phyloP scores from a whole-genome alignment of 2,113 vertebrate genomes.

The Macquaria australasica region DNA sequence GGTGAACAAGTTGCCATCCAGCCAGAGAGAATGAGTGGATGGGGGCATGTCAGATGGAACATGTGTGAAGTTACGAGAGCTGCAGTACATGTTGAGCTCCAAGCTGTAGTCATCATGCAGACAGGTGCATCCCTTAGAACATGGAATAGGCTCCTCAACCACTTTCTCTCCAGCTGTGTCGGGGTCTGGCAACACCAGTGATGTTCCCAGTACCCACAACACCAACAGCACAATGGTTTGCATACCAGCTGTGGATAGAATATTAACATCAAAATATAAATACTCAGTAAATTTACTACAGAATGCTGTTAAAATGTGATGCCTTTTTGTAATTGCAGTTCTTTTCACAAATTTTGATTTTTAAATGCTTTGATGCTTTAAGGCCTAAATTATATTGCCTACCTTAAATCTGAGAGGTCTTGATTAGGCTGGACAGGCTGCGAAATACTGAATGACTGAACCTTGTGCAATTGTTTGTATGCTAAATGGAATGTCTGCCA shows the following conservation, averaged over 20 bases:
- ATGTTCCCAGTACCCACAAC: conserved; percentile 79
- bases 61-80: conserved; percentile 86
- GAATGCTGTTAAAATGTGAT: background rate
- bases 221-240: conserved; percentile 74
- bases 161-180: conserved; percentile 68
- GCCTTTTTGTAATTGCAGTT: background rate
- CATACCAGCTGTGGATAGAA: conserved; percentile 77
- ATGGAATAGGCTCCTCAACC: conserved; percentile 75
- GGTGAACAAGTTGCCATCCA: conserved; percentile 92
- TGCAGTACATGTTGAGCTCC: conserved; percentile 94
- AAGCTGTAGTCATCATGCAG: conserved; percentile 86
- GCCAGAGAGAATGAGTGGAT: conserved; percentile 88
- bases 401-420: conserved; percentile 75
- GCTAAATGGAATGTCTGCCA: conserved; percentile 67
- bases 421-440: conserved; percentile 53
- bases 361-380: background rate
- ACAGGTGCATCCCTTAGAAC: conserved; percentile 89
- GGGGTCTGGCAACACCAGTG: conserved; percentile 74
- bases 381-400: conserved; percentile 32
- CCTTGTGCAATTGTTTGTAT: conserved; percentile 77
- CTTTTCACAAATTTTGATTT: background rate
- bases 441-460: conserved; percentile 65
- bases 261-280: conserved; percentile 3
- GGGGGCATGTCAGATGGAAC: conserved; percentile 86
- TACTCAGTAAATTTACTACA: background rate